Conservation (phyloP, 2,113 vertebrate species). For the Egretta garzetta region DNA sequence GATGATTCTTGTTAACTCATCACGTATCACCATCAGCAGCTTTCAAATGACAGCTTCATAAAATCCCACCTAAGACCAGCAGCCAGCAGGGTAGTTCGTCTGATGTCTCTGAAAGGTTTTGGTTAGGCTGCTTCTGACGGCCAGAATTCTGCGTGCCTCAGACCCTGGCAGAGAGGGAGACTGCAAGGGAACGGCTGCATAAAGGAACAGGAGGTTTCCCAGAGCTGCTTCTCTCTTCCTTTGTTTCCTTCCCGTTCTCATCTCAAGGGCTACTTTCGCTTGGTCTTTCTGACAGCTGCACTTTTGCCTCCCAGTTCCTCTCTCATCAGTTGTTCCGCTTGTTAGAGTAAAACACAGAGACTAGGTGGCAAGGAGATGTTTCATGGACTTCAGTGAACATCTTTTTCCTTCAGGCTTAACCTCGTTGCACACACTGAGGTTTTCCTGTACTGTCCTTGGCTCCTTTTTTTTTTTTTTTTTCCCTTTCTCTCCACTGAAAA, state of each 20-base stretch:
- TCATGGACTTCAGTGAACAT: neutral
- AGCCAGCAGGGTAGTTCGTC: neutral
- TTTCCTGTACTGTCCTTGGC: neutral
- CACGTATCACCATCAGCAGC: rapidly evolving
- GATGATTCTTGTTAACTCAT: neutral
- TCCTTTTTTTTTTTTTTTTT: neutral
- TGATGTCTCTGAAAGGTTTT: neutral
- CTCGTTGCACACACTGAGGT: neutral
- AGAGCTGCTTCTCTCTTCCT: neutral
- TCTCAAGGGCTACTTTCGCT: neutral
- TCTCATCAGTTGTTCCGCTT: neutral
- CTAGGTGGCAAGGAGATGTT: neutral
- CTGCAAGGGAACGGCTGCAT: neutral
- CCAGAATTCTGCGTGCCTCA: neutral
- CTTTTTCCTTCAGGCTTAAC: slow-evolving; percentile 20
- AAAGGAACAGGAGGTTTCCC: neutral
- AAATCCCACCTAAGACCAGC: neutral
- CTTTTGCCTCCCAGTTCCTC: neutral
- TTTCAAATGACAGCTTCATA: neutral
- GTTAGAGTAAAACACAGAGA: neutral
- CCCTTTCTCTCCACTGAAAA: neutral
- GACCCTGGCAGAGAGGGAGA: neutral
- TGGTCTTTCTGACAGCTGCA: neutral
- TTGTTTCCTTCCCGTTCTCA: neutral
- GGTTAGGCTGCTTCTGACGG: neutral